phyloP scores from a whole-genome alignment of 2,113 vertebrate genomes.

The Ophthalmolycus amberensis region DNA sequence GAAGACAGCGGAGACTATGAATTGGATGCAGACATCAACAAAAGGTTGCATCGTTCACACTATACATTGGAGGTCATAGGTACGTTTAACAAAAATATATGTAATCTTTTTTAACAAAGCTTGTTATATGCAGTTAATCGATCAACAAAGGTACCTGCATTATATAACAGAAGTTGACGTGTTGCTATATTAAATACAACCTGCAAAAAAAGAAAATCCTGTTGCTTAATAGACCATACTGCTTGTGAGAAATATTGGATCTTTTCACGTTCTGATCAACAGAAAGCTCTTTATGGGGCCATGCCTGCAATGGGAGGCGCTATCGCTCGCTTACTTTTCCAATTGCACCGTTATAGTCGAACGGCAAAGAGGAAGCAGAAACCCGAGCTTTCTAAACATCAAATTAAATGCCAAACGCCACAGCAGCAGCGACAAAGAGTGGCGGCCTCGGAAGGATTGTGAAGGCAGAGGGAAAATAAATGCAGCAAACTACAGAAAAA shows the following conservation, averaged over 20 bases:
- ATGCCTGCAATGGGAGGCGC: not conserved
- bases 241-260: not conserved
- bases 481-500: not conserved
- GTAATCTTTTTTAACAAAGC: not conserved
- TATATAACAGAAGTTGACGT: not conserved
- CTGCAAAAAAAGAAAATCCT: not conserved
- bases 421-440: not conserved
- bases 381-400: not conserved
- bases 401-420: not conserved
- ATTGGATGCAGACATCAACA: conserved; percentile 15
- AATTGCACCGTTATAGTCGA: not conserved
- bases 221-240: not conserved
- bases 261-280: not conserved
- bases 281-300: not conserved
- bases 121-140: not conserved
- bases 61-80: conserved; percentile 68
- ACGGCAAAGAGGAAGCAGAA: not conserved
- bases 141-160: not conserved
- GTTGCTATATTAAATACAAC: not conserved
- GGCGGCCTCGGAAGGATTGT: not conserved
- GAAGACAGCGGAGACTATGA: conserved; percentile 71
- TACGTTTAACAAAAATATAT: conserved; percentile 31
- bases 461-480: not conserved
- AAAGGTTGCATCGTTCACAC: accelerated
- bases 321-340: not conserved